Percentiles rank a stretch among this genome's conserved stretches.
Conservation (phyloP, 2,888 invertebrate species). For the Drosophila trichaetosa region DNA sequence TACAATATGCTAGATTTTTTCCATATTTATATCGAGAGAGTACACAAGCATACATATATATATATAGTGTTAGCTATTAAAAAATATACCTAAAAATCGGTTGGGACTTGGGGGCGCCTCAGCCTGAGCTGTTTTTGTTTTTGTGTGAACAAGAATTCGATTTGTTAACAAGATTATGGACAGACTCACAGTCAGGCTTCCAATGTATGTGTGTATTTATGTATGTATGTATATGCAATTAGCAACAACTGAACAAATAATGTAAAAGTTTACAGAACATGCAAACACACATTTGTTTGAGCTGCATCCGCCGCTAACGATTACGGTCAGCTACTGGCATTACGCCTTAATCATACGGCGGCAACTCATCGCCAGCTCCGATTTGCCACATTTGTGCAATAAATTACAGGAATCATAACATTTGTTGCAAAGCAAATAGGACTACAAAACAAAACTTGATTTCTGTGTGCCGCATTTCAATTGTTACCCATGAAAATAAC, state of each 20-base stretch:
- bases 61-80: constrained; percentile 6
- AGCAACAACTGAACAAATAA: constrained; percentile 63
- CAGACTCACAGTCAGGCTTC: constrained; percentile 19
- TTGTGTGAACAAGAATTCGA: constrained; percentile 85
- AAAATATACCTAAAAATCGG: constrained; percentile 36
- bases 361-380: constrained; percentile 13
- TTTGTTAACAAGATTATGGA: constrained; percentile 85
- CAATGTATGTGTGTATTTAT: no score
- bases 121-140: constrained; percentile 47
- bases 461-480: constrained; percentile 3
- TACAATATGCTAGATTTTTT: constrained; percentile 17
- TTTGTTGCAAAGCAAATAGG: constrained; percentile 48
- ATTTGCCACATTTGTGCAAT: constrained; percentile 33
- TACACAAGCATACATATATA: constrained; percentile 18
- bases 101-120: constrained; percentile 6
- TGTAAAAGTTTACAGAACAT: constrained; percentile 70
- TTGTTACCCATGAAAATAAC: neutral
- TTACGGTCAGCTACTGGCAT: constrained; percentile 43
- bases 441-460: neutral
- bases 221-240: constrained; percentile 59
- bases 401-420: constrained; percentile 54
- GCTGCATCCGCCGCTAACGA: constrained; percentile 33
- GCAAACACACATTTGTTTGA: constrained; percentile 55
- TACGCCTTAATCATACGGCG: constrained; percentile 68
- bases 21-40: constrained; percentile 2